Evolutionary conservation across 2,113 vertebrate genomes (phyloP), one percentile per base, ranked within the genome.

Genomic region (Cervus canadensis): DNA sequence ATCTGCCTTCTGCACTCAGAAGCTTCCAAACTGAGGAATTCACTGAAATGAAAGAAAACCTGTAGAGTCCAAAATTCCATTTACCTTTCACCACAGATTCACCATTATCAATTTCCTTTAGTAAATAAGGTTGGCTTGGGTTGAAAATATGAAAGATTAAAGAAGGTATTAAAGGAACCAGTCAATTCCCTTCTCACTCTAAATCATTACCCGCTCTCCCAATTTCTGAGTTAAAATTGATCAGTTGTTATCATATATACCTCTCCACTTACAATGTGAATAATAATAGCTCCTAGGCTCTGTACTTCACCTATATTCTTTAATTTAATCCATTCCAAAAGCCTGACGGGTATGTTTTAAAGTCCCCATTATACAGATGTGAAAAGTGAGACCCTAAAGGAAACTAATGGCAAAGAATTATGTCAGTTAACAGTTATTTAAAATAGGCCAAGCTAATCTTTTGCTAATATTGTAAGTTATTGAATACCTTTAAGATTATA

Each of bases 51-150:
- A 87, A 87, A 71, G 60, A 94, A 87, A 59, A 71, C 30, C 59
- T 19, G 30, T 13, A 4, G 6, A 91, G 26, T n/a, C 36, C 71
- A 87, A 81, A 89, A 97, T 17, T 96, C 52, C 89, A 94, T 60
- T 79, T 95, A 93, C 43, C 54, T 94, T 88, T 82, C 78, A 45
- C 36, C 74, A 93, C n/a, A 96, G 26, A 92, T 52, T 97, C 74
- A 64, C 76, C 40, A 7, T 40, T n/a, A 93, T 40, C n/a, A 52
- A 36, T 90, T 94, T 76, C 48, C 62, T 92, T 94, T 59, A 45
- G 40, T 30, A 94, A 97, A 62, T 93, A 56, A 96, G 59, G 23
- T n/a, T 95, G 85, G 48, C 25, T 26, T 33, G 9, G 54, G 43
- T 43, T 88, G 54, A 62, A 94, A 92, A 82, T 43, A 10, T 81